Conservation (phyloP, 2,888 invertebrate species). For the Tipula confusa region DNA sequence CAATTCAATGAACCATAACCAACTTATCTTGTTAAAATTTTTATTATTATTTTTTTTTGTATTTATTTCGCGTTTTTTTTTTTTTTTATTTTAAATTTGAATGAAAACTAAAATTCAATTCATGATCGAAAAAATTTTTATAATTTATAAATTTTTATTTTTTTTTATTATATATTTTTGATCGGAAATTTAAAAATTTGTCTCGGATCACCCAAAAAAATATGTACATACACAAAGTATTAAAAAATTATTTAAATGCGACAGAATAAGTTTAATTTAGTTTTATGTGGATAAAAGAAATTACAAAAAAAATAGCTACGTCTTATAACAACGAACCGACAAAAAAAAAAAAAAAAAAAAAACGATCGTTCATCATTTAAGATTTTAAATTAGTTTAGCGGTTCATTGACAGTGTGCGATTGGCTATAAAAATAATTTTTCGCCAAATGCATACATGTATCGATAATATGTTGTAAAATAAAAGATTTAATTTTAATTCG, state of each 20-base stretch:
- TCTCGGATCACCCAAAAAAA: constrained; percentile 20
- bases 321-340: neutral
- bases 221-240: neutral
- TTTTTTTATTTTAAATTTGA: neutral
- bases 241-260: constrained; percentile 3
- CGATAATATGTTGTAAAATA: neutral
- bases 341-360: neutral
- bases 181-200: constrained; percentile 6
- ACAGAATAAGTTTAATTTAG: neutral
- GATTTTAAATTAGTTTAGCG: neutral
- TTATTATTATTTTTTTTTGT: neutral
- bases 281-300: neutral
- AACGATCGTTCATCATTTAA: neutral
- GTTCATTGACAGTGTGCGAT: constrained; percentile 14
- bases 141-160: constrained; percentile 25
- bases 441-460: neutral
- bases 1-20: constrained; percentile 6
- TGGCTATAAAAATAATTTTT: neutral
- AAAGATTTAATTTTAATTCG: neutral
- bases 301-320: neutral
- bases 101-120: constrained; percentile 25
- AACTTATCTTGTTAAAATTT: constrained; percentile 12
- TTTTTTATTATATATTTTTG: neutral
- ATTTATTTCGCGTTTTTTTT: neutral
- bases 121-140: constrained; percentile 5